Base-by-base conservation (phyloP, 2,113 vertebrate genomes). In the Brachionichthys hirsutus region DNA sequence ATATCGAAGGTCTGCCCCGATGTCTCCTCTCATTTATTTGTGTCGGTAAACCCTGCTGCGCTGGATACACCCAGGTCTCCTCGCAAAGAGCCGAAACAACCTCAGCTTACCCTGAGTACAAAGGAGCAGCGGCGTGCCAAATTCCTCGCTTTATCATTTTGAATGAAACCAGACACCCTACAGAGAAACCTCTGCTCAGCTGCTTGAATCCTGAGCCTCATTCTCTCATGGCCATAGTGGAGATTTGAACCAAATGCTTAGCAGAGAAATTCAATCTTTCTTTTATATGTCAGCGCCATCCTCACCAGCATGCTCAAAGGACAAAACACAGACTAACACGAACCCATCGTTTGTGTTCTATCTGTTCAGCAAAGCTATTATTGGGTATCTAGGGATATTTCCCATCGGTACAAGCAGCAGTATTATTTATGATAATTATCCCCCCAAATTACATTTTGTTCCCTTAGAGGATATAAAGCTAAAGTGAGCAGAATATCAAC, bases 351-450 rank as follows among this genome's bases (percentile, higher is more conserved):
- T 8, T 4, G 47, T 1, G 45, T 46, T 55, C 13, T 44, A 47
- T 49, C 48, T 43, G 51, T 35, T 30, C 9, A 18, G 18, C 18
- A 50, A 58, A 52, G 45, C 59, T 51, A 48, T 49, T 58, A 43
- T 57, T 53, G 22, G 43, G 40, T 43, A 16, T 38, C 12, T 52
- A 11, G 19, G 34, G 19, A 34, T 42, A 69, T 68, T 12, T 54
- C 30, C 38, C 50, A 50, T 38, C 12, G 11, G 35, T 35, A 35
- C 19, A 54, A 40, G 22, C 18, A 51, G 11, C 50, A 17, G 15
- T 18, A 60, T 73, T 19, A 59, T 64, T 71, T 65, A 64, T 77
- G n/a, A n/a, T 67, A 47, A 60, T 38, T 14, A 46, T 70, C 49
- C 70, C 42, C 15, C 11, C 1, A 53, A 58, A 44, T 47, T 63